Evolutionary conservation across 1,140 invertebrate species (phyloP).

Genomic region (Pseudomyrmex sp.): DNA sequence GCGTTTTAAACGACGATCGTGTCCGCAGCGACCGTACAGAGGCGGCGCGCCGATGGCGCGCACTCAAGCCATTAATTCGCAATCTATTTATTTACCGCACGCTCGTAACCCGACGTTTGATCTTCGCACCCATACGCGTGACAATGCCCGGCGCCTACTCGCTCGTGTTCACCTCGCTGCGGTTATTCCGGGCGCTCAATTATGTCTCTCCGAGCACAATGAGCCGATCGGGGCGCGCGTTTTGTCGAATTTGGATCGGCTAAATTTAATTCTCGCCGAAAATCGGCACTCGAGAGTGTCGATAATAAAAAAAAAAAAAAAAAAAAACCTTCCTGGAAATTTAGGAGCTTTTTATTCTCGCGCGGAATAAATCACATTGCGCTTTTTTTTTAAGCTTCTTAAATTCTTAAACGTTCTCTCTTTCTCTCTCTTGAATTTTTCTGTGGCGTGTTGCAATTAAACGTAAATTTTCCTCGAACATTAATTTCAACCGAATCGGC

Average conservation of each 20-base stretch:
- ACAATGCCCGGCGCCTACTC: slow-evolving; percentile 5
- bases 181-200: slow-evolving; percentile 79
- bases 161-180: slow-evolving; percentile 4
- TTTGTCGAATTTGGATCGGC: slow-evolving; percentile 15
- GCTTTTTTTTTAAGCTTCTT: background rate
- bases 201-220: slow-evolving; percentile 72
- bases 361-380: background rate
- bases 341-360: background rate
- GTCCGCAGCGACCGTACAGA: background rate
- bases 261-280: slow-evolving; percentile 13
- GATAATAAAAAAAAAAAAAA: background rate
- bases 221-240: slow-evolving; percentile 67
- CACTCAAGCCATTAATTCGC: slow-evolving; percentile 51
- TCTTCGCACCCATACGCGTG: slow-evolving; percentile 38
- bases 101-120: slow-evolving; percentile 43
- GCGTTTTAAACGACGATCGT: slow-evolving; percentile 31
- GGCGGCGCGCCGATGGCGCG: background rate
- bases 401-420: background rate
- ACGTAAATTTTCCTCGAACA: background rate
- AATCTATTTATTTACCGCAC: slow-evolving; percentile 62
- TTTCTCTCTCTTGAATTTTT: no score
- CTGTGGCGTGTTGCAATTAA: no score
- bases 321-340: background rate
- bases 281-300: background rate
- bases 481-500: background rate